Base-by-base conservation (phyloP, 2,888 invertebrate genomes). In the Drosophila atripex region DNA sequence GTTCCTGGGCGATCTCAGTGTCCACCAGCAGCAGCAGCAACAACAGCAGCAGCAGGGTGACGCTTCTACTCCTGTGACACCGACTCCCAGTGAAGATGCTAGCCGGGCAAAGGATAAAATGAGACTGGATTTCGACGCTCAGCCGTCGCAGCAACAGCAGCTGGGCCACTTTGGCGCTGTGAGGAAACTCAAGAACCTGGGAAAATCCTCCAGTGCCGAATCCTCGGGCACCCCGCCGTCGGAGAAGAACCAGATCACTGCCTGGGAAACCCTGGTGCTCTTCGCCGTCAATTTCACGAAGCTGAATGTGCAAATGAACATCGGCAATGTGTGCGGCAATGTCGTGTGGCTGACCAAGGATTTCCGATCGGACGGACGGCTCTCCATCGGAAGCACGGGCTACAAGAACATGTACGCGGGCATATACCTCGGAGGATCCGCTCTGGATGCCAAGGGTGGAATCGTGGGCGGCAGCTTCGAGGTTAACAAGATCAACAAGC, bases 321-420 rank as follows among this genome's bases (percentile, higher is more conserved):
- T 99, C 98, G 98, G 99, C 43, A 99, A 99, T 90, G 98, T 99
- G 0, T 99, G 99, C 98, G 99, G 99, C 12, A 98, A 98, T 90
- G 98, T 99, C 94, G 94, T 88, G 16, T 98, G 98, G 98, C 94
- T 97, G 90, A 97, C 97, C 8, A 96, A 97, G 90, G 97, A 97
- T 90, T 97, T 98, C 90, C 94, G 96, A 89, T 97, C 97, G 56
- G 96, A 97, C 88, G 98, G 98, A 0, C 94, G 98, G 32, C 93
- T 99, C 23, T 97, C 97, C 70, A 98, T 98, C 86, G 98, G 98
- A 84, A 98, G 98, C 90, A 96, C 96, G 1, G 98, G 98, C 0
- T 97, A 97, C 90, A 97, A 98, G 91, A 97, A 98, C 92, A 94
- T 98, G 93, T 96, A 96, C 91, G 95, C 98, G 66, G 95, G 97